These are phyloP conservation scores for Macrosoma leucophasiata DNA, from an alignment of 2,888 invertebrate species.

Conservation along the genomic window DNA sequence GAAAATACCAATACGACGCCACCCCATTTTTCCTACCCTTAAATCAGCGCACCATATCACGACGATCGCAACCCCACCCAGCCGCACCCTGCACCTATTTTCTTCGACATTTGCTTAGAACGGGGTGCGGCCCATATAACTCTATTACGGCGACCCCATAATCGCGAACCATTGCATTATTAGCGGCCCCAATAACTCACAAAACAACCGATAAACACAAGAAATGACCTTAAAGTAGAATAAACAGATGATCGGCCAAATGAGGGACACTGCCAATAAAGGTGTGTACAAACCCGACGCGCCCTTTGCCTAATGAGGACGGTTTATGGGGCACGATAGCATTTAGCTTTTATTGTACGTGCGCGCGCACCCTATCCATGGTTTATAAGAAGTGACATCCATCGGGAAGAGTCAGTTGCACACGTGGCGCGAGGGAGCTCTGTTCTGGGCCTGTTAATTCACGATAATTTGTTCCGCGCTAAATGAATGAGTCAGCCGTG, in stretches of 20 bases:
- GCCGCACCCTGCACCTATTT: constrained; percentile 53
- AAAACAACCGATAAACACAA: constrained; percentile 61
- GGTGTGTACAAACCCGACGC: constrained; percentile 56
- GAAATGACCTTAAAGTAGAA: constrained; percentile 62
- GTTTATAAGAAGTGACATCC: constrained; percentile 57
- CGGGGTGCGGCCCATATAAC: constrained; percentile 57
- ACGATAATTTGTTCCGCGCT: constrained; percentile 54
- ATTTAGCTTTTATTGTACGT: constrained; percentile 63
- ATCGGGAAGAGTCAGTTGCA: constrained; percentile 42
- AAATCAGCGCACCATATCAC: constrained; percentile 50
- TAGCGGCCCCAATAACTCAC: constrained; percentile 46
- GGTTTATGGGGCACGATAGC: constrained; percentile 63
- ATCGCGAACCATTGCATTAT: constrained; percentile 45
- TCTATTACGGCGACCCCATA: constrained; percentile 48
- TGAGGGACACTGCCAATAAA: constrained; percentile 62
- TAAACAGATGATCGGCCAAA: constrained; percentile 66
- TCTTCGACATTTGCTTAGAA: constrained; percentile 55
- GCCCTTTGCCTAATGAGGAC: constrained; percentile 71
- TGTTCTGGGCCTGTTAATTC: constrained; percentile 41
- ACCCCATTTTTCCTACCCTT: constrained; percentile 39
- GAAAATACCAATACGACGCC: constrained; percentile 18
- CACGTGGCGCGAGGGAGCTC: constrained; percentile 40
- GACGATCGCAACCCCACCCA: constrained; percentile 39
- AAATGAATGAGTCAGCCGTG: constrained; percentile 52
- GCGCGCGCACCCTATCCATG: constrained; percentile 64